Conservation (phyloP, 2,797 vertebrate species). For the Enteromius argenteus region DNA sequence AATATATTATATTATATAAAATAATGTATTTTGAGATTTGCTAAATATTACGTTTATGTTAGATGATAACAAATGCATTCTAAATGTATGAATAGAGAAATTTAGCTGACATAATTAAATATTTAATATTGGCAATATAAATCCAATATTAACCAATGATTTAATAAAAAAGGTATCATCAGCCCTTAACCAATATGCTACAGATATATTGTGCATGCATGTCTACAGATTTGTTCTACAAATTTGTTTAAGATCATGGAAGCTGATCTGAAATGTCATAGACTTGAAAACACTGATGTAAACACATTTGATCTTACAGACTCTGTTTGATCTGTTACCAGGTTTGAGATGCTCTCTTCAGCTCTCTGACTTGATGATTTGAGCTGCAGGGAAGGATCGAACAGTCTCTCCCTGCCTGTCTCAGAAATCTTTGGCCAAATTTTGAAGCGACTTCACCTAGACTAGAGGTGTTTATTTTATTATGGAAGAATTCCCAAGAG, state of each 20-base stretch:
- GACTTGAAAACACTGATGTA: not conserved
- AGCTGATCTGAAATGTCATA: not conserved
- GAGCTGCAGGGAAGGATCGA: not conserved
- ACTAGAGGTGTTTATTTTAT: conserved; percentile 31
- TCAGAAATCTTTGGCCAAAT: conserved; percentile 5
- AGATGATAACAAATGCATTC: not conserved
- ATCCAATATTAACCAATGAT: not conserved
- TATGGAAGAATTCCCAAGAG: conserved; percentile 39
- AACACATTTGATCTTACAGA: not conserved
- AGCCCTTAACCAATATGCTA: not conserved
- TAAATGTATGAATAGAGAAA: not conserved
- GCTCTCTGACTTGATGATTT: not conserved
- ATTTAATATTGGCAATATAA: not conserved
- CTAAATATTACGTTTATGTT: not conserved
- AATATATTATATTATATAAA: not conserved
- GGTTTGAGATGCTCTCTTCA: not conserved
- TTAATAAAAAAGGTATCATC: not conserved
- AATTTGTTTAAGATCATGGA: not conserved
- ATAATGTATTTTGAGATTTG: not conserved
- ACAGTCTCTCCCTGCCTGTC: conserved; percentile 3
- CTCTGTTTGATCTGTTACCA: not conserved
- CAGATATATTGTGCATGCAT: not conserved
- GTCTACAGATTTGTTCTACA: not conserved
- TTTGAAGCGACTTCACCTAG: conserved; percentile 9
- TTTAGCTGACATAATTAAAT: too few species aligned